phyloP scores from a whole-genome alignment of 2,797 vertebrate species.

The Sorex maritimensis region DNA sequence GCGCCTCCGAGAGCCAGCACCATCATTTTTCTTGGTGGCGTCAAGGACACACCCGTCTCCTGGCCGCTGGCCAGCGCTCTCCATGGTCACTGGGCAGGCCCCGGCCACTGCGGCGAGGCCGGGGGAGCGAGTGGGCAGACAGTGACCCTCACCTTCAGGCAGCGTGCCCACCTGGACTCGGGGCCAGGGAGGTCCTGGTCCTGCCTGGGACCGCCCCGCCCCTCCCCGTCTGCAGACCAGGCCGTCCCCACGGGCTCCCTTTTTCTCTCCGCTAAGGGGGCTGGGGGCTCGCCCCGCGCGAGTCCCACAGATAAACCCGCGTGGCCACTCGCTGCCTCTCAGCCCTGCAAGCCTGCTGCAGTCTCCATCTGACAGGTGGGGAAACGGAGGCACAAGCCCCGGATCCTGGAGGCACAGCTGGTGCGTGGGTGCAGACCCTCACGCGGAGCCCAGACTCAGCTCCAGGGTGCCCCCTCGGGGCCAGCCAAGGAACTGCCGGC shows the following conservation, averaged over 20 bases:
- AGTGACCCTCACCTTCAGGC: background rate
- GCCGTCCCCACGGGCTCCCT: too few species aligned
- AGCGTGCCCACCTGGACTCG: background rate
- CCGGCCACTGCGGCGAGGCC: too few species aligned
- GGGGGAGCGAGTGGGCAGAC: background rate
- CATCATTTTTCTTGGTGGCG: constrained; percentile 71
- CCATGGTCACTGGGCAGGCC: background rate
- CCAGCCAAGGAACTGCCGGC: background rate
- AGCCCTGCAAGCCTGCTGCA: background rate
- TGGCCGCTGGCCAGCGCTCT: constrained; percentile 14
- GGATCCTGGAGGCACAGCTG: background rate
- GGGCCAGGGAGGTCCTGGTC: fast-evolving
- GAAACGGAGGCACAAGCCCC: background rate
- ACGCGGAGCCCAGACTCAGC: background rate
- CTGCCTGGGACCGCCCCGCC: too few species aligned
- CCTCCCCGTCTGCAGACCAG: too few species aligned
- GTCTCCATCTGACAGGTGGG: background rate
- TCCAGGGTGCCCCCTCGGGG: fast-evolving
- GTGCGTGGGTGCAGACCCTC: background rate
- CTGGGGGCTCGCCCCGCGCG: too few species aligned
- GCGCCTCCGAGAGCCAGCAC: constrained; percentile 65
- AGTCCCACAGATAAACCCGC: background rate
- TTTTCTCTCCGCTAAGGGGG: background rate
- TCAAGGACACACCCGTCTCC: constrained; percentile 49
- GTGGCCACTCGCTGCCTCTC: background rate